Percentiles rank a stretch among this genome's conserved stretches.
Evolutionary conservation across 2,113 vertebrate species (phyloP).

Genomic region (Psettodes erumei): DNA sequence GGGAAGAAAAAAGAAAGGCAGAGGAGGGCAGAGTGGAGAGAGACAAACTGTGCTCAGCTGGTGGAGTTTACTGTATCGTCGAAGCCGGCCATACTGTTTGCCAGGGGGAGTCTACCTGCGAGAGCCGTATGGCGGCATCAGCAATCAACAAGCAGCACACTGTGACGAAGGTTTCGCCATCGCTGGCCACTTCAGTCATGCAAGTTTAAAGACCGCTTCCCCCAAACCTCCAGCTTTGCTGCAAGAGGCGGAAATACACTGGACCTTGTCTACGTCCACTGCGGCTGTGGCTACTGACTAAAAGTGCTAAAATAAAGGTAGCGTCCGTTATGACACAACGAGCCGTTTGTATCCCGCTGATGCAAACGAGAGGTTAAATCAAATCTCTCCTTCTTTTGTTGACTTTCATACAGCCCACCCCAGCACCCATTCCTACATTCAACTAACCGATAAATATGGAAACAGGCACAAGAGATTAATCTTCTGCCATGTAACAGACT

Average conservation of each 20-base stretch:
- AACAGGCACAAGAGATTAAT: constrained; percentile 43
- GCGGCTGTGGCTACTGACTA: too few relatives aligned
- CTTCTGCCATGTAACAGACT: constrained; percentile 29
- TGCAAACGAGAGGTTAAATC: not conserved
- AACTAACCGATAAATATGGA: constrained; percentile 32
- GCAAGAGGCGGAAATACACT: not conserved
- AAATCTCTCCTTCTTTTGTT: not conserved
- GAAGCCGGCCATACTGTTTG: not conserved
- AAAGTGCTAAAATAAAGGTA: not conserved
- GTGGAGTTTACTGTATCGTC: not conserved
- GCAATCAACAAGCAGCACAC: not conserved
- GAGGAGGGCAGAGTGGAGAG: not conserved
- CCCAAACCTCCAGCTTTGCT: not conserved
- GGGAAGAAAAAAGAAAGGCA: not conserved
- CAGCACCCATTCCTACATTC: not conserved
- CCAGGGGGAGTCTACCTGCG: not conserved
- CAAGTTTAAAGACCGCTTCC: not conserved
- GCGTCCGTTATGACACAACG: not conserved
- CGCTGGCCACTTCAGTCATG: not conserved
- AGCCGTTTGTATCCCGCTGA: not conserved
- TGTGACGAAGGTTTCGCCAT: not conserved
- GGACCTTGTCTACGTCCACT: not conserved
- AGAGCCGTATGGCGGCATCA: not conserved
- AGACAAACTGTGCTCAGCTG: not conserved
- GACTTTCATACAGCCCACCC: not conserved